Percentiles rank a stretch among this genome's conserved stretches.
phyloP scores from a whole-genome alignment of 2,797 vertebrate genomes.

The Epinephelus coioides region DNA sequence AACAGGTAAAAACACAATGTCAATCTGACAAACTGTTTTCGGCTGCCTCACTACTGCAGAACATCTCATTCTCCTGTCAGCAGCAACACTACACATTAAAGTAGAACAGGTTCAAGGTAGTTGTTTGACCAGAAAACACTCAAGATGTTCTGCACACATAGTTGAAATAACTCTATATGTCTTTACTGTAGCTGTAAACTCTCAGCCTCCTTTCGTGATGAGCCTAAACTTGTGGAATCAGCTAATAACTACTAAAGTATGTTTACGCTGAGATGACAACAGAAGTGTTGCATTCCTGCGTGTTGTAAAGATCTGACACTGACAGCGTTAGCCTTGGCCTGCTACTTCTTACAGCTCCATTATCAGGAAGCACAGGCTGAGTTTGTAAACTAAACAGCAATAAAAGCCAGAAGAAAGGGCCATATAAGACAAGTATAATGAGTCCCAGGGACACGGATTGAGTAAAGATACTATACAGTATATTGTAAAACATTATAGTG shows the following conservation, averaged over 20 bases:
- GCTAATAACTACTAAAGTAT: neutral
- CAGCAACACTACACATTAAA: neutral
- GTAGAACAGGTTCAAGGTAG: neutral
- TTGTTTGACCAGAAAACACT: neutral
- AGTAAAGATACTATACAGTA: neutral
- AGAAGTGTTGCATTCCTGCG: neutral
- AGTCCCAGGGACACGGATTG: neutral
- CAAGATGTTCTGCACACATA: neutral
- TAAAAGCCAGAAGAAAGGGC: neutral
- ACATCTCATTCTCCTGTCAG: neutral
- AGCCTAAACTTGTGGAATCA: neutral
- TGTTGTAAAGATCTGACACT: neutral
- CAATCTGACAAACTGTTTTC: too few relatives aligned
- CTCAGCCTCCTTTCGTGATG: neutral
- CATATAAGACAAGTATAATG: neutral
- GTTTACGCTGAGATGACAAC: too few relatives aligned
- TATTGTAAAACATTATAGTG: neutral
- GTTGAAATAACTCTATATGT: neutral
- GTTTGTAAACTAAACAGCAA: neutral
- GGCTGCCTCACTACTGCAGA: neutral
- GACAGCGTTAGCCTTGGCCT: too few relatives aligned
- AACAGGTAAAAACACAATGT: slow-evolving; percentile 15
- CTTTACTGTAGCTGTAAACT: neutral
- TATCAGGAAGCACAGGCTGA: neutral
- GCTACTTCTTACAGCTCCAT: too few relatives aligned